Conservation (phyloP, 35 echinoderm and acorn worm genomes). For the Heliocidaris erythrogramma region DNA sequence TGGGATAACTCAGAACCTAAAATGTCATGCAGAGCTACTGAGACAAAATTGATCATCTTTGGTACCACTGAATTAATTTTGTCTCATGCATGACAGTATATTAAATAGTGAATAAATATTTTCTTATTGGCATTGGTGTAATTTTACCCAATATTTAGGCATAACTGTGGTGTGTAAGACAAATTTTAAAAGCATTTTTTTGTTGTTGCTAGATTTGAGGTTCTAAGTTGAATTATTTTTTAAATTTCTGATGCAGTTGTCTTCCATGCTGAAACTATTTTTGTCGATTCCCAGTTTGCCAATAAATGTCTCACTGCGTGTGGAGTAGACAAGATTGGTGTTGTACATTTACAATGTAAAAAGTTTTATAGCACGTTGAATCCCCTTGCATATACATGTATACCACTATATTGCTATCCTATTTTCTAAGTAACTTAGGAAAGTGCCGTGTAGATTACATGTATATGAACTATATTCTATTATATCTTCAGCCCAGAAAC, state of each 20-base stretch:
- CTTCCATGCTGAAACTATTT: constrained; percentile 10
- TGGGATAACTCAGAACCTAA: no score
- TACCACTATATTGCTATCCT: background rate
- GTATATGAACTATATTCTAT: no score
- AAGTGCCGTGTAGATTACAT: background rate
- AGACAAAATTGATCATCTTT: no score
- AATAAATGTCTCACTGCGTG: background rate
- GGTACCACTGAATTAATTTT: no score
- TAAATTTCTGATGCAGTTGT: constrained; percentile 5
- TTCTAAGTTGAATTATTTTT: background rate
- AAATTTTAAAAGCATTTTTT: background rate
- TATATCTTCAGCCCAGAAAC: no score
- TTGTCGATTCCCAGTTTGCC: background rate
- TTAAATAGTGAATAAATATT: no score
- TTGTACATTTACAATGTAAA: background rate
- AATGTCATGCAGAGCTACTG: no score
- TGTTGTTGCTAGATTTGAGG: background rate
- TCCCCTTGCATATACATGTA: background rate
- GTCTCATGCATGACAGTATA: no score
- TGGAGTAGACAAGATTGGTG: background rate
- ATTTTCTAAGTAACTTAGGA: background rate
- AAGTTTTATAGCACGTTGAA: background rate
- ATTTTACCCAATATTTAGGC: no score
- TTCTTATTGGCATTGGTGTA: no score
- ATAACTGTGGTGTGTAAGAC: no score